Conservation (phyloP, 2,888 invertebrate genomes). For the Ormyrus thymus region DNA sequence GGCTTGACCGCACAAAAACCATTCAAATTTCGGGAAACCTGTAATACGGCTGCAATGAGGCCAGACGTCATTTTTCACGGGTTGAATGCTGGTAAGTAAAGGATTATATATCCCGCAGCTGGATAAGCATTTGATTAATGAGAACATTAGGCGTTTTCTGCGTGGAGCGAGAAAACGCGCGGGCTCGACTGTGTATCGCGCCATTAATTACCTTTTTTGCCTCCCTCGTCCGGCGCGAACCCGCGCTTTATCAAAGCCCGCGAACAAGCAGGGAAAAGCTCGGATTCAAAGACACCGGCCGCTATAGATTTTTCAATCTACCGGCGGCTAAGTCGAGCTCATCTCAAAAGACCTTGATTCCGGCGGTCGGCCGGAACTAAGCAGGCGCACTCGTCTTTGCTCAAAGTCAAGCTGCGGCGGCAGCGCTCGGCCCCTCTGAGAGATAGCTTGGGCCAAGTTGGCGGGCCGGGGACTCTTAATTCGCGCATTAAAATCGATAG, state of each 20-base stretch:
- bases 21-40: no score
- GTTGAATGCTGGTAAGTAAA: slow-evolving; percentile 4
- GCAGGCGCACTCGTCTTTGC: background rate
- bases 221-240: no score
- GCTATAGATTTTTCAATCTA: background rate
- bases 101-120: slow-evolving; percentile 43
- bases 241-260: no score
- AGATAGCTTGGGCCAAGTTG: no score
- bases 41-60: no score
- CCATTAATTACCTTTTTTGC: slow-evolving; percentile 29
- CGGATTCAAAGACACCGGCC: no score
- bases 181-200: slow-evolving; percentile 5
- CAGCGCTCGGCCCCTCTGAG: no score
- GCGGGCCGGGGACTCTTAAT: slow-evolving; percentile 6
- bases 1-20: no score
- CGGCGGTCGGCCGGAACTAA: background rate
- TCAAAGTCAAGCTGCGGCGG: no score
- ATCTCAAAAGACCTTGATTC: background rate
- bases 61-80: slow-evolving; percentile 30
- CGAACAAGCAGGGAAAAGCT: no score
- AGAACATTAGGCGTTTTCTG: slow-evolving; percentile 46
- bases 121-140: slow-evolving; percentile 58
- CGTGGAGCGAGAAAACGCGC: background rate
- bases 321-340: background rate
- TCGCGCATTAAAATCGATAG: slow-evolving; percentile 46